These are phyloP conservation scores for Bucorvus abyssinicus DNA, from an alignment of 2,797 vertebrate genomes.

Conservation along the genomic window DNA sequence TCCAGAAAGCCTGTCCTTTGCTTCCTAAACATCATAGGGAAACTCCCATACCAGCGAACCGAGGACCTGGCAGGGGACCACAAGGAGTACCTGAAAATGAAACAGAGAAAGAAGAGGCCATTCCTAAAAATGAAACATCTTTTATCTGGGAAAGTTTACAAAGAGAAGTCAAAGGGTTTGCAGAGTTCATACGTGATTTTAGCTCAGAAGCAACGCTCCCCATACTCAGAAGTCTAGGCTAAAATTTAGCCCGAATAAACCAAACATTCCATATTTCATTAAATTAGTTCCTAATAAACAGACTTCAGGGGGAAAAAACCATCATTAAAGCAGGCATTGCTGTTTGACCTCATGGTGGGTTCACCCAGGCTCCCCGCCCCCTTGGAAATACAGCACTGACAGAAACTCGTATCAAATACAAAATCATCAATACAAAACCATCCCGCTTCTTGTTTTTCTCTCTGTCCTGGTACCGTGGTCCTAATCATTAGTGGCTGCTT, in stretches of 20 bases:
- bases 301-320: not conserved
- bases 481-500: not conserved
- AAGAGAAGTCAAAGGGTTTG: not conserved
- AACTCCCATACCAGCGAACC: not conserved
- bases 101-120: not conserved
- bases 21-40: not conserved
- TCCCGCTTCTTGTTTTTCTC: not conserved
- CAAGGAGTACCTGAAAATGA: not conserved
- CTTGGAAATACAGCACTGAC: not conserved
- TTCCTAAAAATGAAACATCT: not conserved
- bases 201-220: not conserved
- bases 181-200: not conserved
- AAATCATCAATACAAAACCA: not conserved
- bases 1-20: not conserved
- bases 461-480: not conserved
- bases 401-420: not conserved
- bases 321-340: not conserved
- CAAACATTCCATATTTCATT: not conserved
- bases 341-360: not conserved
- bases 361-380: not conserved
- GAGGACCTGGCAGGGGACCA: not conserved
- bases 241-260: not conserved
- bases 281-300: not conserved
- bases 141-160: not conserved
- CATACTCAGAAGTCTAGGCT: not conserved